Base-by-base conservation (phyloP, 1,140 invertebrate genomes). In the Ceratina calcarata region DNA sequence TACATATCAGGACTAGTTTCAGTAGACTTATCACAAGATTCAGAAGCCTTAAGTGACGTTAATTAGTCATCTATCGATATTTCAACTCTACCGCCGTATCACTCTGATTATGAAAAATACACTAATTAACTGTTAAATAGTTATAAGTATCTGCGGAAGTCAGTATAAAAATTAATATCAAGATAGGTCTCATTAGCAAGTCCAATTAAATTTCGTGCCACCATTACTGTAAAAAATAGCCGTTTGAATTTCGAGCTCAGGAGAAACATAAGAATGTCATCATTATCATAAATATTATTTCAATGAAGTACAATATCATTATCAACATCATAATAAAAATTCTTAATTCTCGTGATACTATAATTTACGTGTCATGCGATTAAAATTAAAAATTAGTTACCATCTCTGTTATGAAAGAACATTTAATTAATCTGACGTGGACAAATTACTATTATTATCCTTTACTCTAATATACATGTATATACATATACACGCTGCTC, bases 31-130 rank as follows among this genome's bases (percentile, higher is more conserved):
- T 66, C 61, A 20, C 3, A 2, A 0, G n/a, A 6, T 0, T 45
- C 16, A 2, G 15, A 10, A 49, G 24, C 4, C 22, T 3, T 66
- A 57, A 24, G 20, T 57, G 32, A 66, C 72, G 16, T 75, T 75
- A 66, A 66, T 75, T 45, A 66, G 20, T 12, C 27, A 22, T 45
- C n/a, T 66, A 55, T 24, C 18, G 27, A 45, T 57, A 66, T 22
- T 24, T 32, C n/a, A 0, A 15, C 0, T 20, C 2, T 64, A 3
- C 3, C 45, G 27, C 27, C 13, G 2, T 57, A 20, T 32, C 51
- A 16, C 12, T 57, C 18, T 57, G 55, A n/a, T 57, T 16, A 8
- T 24, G 18, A 49, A 49, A 15, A 49, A 53, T 64, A 20, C 24
- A 24, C 2, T 32, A 73, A 64, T 62, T 64, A 53, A 64, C 20